These are phyloP conservation scores for Dioctria rufipes DNA, from an alignment of 2,888 invertebrate genomes.

Conservation along the genomic window DNA sequence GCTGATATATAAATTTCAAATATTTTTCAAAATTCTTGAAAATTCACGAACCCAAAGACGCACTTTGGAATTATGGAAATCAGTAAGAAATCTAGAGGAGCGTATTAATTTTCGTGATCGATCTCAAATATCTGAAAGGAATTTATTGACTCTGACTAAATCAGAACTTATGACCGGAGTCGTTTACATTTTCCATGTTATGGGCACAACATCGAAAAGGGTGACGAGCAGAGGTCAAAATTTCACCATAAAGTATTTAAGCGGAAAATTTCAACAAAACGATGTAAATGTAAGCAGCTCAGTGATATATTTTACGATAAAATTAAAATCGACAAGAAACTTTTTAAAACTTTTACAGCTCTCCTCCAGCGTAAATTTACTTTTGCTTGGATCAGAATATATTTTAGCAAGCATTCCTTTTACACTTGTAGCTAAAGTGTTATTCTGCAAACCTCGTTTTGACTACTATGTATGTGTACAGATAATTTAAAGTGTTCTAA, in stretches of 20 bases:
- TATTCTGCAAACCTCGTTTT: conserved; percentile 5
- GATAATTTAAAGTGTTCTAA: neutral
- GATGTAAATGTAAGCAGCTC: neutral
- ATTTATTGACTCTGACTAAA: conserved; percentile 27
- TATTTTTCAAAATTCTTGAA: conserved; percentile 38
- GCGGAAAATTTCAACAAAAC: neutral
- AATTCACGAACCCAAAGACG: conserved; percentile 29
- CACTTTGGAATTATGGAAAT: conserved; percentile 38
- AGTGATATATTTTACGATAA: neutral
- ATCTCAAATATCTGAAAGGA: conserved; percentile 6
- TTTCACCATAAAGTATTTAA: conserved; percentile 33
- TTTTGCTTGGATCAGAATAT: conserved; percentile 13
- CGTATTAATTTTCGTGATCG: conserved; percentile 26
- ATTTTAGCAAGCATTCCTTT: conserved; percentile 6
- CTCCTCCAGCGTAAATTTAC: conserved; percentile 1
- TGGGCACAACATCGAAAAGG: conserved; percentile 5
- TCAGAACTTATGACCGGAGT: conserved; percentile 26
- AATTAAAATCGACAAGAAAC: neutral
- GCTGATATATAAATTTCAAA: conserved; percentile 34
- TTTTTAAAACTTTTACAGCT: neutral
- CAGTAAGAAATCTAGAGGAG: conserved; percentile 21
- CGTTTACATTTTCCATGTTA: conserved; percentile 27
- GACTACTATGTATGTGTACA: conserved; percentile 22
- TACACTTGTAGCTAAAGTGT: conserved; percentile 13
- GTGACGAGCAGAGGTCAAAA: conserved; percentile 4